phyloP scores from a whole-genome alignment of 1,140 invertebrate genomes.

The Penaeus vannamei region DNA sequence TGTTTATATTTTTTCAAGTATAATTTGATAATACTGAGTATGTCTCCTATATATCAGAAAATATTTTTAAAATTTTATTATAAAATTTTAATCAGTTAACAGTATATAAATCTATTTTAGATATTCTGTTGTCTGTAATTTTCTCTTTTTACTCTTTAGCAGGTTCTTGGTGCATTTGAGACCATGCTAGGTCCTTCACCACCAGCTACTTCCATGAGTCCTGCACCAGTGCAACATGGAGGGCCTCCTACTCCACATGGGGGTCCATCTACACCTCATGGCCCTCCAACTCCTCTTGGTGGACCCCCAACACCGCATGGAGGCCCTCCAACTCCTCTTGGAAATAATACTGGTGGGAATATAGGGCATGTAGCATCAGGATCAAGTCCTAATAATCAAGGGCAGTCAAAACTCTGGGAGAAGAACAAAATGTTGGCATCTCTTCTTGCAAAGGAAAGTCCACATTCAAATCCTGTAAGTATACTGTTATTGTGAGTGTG shows the following conservation, averaged over 20 bases:
- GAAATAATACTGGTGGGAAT: constrained; percentile 44
- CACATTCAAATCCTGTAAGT: constrained; percentile 34
- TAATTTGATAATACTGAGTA: too few species aligned
- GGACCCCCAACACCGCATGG: constrained; percentile 43
- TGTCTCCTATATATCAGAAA: too few species aligned
- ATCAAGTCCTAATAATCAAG: constrained; percentile 54
- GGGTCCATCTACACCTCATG: constrained; percentile 51
- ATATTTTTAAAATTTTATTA: too few species aligned
- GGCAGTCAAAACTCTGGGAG: constrained; percentile 50
- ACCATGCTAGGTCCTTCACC: constrained; percentile 60
- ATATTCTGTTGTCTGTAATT: too few species aligned
- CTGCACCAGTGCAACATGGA: constrained; percentile 54
- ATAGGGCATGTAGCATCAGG: constrained; percentile 38
- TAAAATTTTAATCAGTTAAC: too few species aligned
- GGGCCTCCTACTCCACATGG: constrained; percentile 59
- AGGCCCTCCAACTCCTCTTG: constrained; percentile 30
- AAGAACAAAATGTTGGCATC: constrained; percentile 64
- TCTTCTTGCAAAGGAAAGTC: constrained; percentile 56
- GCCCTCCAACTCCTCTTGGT: constrained; percentile 53
- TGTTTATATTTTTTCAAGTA: too few species aligned
- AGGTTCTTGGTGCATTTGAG: constrained; percentile 65
- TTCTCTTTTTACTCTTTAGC: constrained; percentile 20
- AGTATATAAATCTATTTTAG: not conserved
- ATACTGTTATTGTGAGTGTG: not conserved
- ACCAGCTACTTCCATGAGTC: constrained; percentile 62